Conservation (phyloP, 2,113 vertebrate genomes). For the Heteronetta atricapilla region DNA sequence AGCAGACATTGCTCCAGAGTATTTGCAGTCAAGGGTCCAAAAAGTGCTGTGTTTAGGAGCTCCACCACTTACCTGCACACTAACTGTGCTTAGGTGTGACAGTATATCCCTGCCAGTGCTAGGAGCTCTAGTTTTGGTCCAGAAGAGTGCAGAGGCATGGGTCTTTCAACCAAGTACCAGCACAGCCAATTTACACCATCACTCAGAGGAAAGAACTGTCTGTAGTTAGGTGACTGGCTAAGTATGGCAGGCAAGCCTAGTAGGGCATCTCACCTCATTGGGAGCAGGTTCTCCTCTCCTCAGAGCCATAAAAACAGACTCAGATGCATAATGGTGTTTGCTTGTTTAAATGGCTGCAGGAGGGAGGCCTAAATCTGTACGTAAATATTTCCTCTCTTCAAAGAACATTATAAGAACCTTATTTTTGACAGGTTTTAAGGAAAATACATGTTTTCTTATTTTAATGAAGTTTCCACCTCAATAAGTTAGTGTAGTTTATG, state of each 20-base stretch:
- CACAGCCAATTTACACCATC: not conserved
- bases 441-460: not conserved
- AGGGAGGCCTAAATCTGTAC: not conserved
- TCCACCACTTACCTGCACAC: fast-evolving
- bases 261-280: not conserved
- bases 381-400: not conserved
- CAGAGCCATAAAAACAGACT: fast-evolving
- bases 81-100: not conserved
- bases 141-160: fast-evolving
- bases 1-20: not conserved
- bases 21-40: fast-evolving
- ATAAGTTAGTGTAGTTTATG: not conserved
- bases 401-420: not conserved
- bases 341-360: not conserved
- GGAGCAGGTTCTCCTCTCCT: not conserved
- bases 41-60: fast-evolving
- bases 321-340: fast-evolving
- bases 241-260: not conserved
- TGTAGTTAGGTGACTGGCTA: too few relatives aligned
- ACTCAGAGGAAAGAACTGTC: not conserved
- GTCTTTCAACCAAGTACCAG: fast-evolving
- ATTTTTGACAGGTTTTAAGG: not conserved
- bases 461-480: not conserved
- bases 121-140: not conserved
- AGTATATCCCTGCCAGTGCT: not conserved